Evolutionary conservation across 2,113 vertebrate species (phyloP).

Genomic region (Anguilla rostrata): DNA sequence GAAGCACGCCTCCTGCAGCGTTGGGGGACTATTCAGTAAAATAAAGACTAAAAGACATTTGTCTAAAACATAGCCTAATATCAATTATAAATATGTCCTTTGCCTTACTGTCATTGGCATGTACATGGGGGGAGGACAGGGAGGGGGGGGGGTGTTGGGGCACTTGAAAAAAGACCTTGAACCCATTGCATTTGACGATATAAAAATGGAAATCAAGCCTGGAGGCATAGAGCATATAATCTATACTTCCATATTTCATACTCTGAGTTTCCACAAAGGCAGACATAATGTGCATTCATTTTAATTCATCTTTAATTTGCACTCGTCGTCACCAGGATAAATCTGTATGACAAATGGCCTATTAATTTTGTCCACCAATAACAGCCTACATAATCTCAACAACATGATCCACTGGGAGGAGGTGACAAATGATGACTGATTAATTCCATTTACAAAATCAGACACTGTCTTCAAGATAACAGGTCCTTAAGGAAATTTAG

Average conservation of each 20-base stretch:
- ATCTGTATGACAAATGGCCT: background rate
- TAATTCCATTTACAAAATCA: background rate
- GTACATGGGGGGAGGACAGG: background rate
- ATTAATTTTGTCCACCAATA: constrained; percentile 5
- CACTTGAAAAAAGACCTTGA: background rate
- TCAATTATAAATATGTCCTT: background rate
- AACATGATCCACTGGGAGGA: background rate
- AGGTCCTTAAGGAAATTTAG: background rate
- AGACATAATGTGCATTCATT: background rate
- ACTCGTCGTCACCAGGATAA: background rate
- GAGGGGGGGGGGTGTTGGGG: background rate
- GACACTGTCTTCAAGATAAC: background rate
- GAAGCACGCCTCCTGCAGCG: background rate
- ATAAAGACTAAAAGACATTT: background rate
- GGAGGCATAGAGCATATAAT: background rate
- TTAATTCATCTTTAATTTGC: background rate
- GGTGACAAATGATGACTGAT: background rate
- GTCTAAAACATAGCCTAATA: background rate
- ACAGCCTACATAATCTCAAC: background rate
- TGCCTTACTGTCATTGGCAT: background rate
- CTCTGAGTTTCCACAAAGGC: background rate
- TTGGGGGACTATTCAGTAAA: background rate
- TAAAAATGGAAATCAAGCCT: background rate
- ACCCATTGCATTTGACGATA: background rate
- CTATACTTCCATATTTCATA: background rate